Conservation (phyloP, 1,140 invertebrate species). For the Melipona quadrifasciata region DNA sequence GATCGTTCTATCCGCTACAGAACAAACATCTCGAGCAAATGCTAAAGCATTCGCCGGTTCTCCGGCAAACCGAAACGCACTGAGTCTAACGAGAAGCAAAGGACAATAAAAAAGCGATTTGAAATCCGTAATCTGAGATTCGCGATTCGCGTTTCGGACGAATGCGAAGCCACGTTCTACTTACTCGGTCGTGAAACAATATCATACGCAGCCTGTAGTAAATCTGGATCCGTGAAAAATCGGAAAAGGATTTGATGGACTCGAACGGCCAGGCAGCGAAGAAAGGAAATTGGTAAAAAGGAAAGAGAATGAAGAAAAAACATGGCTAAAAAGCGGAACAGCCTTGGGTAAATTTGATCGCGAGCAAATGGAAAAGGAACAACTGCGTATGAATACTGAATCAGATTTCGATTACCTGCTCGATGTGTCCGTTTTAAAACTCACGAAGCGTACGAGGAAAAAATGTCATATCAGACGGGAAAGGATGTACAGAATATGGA, state of each 20-base stretch:
- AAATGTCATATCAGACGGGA: background rate
- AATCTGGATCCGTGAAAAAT: constrained; percentile 45
- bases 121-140: background rate
- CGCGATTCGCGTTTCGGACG: background rate
- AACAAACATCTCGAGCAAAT: background rate
- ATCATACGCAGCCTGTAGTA: constrained; percentile 32
- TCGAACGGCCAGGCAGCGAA: background rate
- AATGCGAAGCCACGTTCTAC: constrained; percentile 16
- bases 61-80: background rate
- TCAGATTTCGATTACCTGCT: background rate
- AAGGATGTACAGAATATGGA: background rate
- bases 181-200: constrained; percentile 45
- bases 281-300: background rate
- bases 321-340: background rate
- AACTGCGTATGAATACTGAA: background rate
- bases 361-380: background rate
- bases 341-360: background rate
- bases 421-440: background rate
- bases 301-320: no score
- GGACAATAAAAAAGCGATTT: background rate
- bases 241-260: constrained; percentile 39
- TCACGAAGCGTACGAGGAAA: rapidly evolving
- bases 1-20: background rate
- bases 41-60: background rate
- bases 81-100: background rate